These are phyloP conservation scores for Edolisoma coerulescens DNA, from an alignment of 2,113 vertebrate genomes.

Conservation along the genomic window DNA sequence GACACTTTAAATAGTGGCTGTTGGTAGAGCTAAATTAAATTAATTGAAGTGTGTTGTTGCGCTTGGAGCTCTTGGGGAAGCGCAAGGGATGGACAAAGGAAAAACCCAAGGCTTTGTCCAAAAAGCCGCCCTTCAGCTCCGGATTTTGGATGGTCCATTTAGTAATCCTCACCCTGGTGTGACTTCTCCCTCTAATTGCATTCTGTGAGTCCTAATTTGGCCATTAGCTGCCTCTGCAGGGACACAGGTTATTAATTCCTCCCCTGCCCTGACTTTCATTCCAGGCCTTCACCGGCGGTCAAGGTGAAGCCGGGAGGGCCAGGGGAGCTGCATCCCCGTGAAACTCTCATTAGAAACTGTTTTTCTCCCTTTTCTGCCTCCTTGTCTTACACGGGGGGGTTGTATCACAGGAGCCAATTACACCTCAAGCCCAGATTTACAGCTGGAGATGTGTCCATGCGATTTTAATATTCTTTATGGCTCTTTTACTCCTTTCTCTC, in stretches of 20 bases:
- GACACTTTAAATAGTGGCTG: background rate
- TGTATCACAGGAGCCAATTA: background rate
- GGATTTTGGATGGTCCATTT: background rate
- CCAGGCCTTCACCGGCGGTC: fast-evolving
- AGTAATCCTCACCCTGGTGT: background rate
- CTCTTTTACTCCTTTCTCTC: background rate
- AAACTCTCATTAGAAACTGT: background rate
- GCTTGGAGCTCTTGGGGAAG: background rate
- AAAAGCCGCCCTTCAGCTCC: background rate
- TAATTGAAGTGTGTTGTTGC: background rate
- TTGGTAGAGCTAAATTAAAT: background rate
- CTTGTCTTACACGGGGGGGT: background rate
- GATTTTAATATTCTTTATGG: background rate
- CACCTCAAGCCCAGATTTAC: background rate
- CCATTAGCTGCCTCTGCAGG: background rate
- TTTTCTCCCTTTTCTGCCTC: background rate
- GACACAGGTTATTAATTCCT: constrained; percentile 44
- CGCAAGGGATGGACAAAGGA: background rate
- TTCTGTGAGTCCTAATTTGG: background rate
- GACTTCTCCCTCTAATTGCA: background rate
- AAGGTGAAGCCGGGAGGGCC: constrained; percentile 25
- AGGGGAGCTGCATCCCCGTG: background rate
- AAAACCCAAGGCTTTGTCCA: background rate
- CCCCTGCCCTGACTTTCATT: constrained; percentile 1
- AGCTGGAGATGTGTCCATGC: background rate